Evolutionary conservation across 2,113 vertebrate genomes (phyloP).

Genomic region (Oenanthe melanoleuca): DNA sequence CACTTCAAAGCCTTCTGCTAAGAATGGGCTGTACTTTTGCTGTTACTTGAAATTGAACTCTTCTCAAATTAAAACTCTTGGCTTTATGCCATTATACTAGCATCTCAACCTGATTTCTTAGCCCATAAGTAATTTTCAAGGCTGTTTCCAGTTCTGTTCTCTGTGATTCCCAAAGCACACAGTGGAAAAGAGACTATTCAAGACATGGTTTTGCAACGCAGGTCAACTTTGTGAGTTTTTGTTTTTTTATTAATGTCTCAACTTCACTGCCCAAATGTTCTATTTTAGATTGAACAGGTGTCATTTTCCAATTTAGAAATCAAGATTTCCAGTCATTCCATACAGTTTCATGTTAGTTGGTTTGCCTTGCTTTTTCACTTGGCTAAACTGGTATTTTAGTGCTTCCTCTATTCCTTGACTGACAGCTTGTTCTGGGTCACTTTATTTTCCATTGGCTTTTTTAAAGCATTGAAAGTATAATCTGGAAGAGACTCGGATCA

Average conservation of each 20-base stretch:
- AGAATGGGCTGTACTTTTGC: neutral
- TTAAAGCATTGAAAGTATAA: neutral
- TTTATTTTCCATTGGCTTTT: neutral
- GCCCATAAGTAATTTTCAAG: neutral
- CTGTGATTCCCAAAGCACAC: neutral
- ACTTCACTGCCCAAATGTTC: neutral
- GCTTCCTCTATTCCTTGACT: neutral
- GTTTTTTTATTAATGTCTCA: fast-evolving
- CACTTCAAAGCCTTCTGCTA: neutral
- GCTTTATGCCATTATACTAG: neutral
- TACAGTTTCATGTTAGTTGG: neutral
- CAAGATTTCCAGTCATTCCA: neutral
- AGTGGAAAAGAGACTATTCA: neutral
- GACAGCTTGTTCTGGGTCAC: neutral
- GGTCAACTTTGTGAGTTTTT: neutral
- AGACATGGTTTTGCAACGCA: neutral
- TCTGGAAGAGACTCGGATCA: neutral
- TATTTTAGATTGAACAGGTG: neutral
- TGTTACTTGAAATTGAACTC: neutral
- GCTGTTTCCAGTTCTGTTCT: neutral
- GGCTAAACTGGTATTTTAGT: neutral
- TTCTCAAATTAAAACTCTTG: neutral
- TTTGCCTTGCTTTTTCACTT: neutral
- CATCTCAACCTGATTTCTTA: neutral
- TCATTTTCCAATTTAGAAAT: neutral